Evolutionary conservation across 2,113 vertebrate genomes (phyloP).

Genomic region (Malurus elegans): DNA sequence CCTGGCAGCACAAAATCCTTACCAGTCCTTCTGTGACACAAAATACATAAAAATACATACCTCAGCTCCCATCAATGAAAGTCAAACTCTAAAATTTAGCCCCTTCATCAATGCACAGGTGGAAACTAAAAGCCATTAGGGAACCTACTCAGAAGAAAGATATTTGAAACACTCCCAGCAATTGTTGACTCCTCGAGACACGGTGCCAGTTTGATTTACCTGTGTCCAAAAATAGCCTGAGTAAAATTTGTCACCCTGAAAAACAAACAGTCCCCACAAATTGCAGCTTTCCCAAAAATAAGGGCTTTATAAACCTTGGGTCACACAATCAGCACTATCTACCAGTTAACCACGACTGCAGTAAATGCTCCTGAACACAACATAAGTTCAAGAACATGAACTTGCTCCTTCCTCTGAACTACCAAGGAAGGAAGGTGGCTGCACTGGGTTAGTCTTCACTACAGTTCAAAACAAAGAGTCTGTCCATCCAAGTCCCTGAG

Average conservation of each 20-base stretch:
- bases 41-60: not conserved
- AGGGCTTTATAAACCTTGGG: not conserved
- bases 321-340: not conserved
- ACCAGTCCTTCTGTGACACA: not conserved
- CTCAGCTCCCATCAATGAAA: not conserved
- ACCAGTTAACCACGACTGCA: not conserved
- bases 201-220: accelerated
- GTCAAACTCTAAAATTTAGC: not conserved
- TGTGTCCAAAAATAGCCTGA: not conserved
- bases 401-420: not conserved
- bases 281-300: not conserved
- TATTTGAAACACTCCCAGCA: accelerated
- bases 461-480: not conserved
- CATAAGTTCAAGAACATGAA: not conserved
- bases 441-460: not conserved
- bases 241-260: not conserved
- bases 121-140: not conserved
- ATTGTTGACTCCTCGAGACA: not conserved
- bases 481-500: not conserved
- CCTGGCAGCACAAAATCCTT: not conserved
- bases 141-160: not conserved
- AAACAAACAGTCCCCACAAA: not conserved
- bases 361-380: not conserved
- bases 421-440: not conserved
- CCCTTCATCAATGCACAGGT: not conserved